Evolutionary conservation across 2,797 vertebrate species (phyloP).

Genomic region (Clarias platycephalus): DNA sequence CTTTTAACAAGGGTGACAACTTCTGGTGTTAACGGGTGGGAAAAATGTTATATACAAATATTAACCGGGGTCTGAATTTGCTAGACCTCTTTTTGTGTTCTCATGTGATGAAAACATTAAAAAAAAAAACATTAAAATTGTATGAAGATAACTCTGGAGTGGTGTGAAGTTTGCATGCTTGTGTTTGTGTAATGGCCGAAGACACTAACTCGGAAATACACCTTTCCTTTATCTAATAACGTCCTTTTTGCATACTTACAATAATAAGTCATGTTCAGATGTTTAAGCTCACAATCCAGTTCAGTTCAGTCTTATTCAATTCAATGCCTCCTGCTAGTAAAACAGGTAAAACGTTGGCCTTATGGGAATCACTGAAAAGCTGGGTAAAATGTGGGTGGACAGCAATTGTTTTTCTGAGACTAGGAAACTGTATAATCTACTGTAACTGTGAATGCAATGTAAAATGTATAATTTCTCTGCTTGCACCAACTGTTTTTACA

Average conservation of each 20-base stretch:
- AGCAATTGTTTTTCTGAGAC: conserved; percentile 11
- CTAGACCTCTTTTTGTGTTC: conserved; percentile 80
- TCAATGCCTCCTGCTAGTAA: conserved; percentile 2
- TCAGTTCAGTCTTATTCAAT: background rate
- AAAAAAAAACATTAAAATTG: conserved; percentile 81
- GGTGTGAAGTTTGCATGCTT: background rate
- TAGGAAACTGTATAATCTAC: background rate
- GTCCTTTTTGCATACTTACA: background rate
- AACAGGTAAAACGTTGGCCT: conserved; percentile 7
- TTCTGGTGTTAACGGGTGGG: conserved; percentile 71
- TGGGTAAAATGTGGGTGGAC: conserved; percentile 12
- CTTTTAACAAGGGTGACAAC: conserved; percentile 60
- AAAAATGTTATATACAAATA: conserved; percentile 80
- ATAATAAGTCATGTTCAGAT: background rate
- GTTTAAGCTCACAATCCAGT: conserved; percentile 3
- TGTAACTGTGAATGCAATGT: background rate
- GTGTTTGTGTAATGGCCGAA: background rate
- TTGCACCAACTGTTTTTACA: background rate
- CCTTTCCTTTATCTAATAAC: background rate
- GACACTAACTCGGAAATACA: background rate
- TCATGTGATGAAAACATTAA: conserved; percentile 85
- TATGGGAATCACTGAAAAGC: conserved; percentile 17
- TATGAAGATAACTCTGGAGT: conserved; percentile 69
- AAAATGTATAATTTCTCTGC: background rate
- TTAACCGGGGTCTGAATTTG: conserved; percentile 79